phyloP scores from a whole-genome alignment of 2,113 vertebrate species.

The Lamprologus speciosus region DNA sequence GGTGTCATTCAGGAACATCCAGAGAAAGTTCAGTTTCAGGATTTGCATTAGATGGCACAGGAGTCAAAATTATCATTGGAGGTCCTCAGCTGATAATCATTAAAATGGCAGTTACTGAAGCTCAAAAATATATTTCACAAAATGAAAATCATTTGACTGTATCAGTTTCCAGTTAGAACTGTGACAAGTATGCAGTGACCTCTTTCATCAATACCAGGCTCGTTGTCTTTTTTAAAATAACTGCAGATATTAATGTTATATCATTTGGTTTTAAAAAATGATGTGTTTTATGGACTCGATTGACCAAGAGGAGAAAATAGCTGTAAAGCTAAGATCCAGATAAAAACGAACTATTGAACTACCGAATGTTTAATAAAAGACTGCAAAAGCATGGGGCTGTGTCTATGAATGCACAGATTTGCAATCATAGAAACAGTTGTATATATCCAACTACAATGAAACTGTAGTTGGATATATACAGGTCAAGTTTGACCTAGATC shows the following conservation, averaged over 20 bases:
- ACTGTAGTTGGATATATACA: neutral
- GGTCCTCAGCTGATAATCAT: neutral
- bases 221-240: rapidly evolving
- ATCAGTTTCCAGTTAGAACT: neutral
- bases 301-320: neutral
- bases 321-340: neutral
- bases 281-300: neutral
- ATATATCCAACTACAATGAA: neutral
- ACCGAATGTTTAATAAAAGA: rapidly evolving
- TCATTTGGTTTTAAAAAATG: neutral
- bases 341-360: neutral
- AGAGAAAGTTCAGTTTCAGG: neutral
- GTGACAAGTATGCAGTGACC: neutral
- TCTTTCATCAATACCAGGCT: neutral
- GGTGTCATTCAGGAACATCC: neutral
- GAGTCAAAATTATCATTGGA: neutral
- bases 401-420: neutral
- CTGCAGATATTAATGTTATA: neutral
- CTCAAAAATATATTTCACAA: neutral
- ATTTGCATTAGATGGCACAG: neutral
- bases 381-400: neutral
- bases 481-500: neutral
- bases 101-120: neutral
- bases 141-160: neutral
- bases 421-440: neutral